These are phyloP conservation scores for Scaptomyza flava DNA, from an alignment of 2,888 invertebrate genomes.

Conservation along the genomic window DNA sequence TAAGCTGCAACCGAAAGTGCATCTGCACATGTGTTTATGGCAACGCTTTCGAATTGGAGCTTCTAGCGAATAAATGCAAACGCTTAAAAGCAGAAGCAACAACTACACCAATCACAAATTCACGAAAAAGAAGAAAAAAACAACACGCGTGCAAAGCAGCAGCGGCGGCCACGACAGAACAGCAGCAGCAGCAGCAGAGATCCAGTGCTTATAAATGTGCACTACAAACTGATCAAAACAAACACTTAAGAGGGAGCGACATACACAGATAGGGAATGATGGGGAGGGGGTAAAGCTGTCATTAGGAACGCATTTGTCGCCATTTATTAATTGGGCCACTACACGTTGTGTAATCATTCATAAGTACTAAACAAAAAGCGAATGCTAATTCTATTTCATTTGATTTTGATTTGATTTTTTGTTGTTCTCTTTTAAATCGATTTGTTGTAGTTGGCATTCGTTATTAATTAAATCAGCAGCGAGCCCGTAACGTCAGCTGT, in stretches of 20 bases:
- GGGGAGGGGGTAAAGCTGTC: conserved; percentile 10
- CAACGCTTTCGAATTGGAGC: conserved; percentile 4
- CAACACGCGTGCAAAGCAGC: conserved; percentile 39
- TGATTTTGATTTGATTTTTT: conserved; percentile 48
- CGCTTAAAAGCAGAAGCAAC: conserved; percentile 24
- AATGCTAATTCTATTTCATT: conserved; percentile 62
- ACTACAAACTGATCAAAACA: conserved; percentile 59
- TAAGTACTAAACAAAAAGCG: conserved; percentile 35
- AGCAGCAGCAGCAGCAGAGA: conserved; percentile 14
- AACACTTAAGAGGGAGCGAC: conserved; percentile 22
- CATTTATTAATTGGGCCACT: conserved; percentile 39
- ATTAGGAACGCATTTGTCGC: conserved; percentile 50
- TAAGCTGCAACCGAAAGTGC: conserved; percentile 9
- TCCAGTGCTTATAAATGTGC: conserved; percentile 38
- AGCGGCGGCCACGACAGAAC: conserved; percentile 10
- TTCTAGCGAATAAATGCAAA: conserved; percentile 12
- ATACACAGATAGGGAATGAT: background rate
- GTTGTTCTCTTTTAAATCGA: conserved; percentile 62
- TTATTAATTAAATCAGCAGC: conserved; percentile 73
- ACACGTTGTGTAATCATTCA: conserved; percentile 80
- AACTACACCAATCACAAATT: background rate
- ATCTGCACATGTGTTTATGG: conserved; percentile 2
- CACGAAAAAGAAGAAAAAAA: conserved; percentile 12
- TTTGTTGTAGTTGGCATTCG: conserved; percentile 79
- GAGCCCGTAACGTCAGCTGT: conserved; percentile 53